These are phyloP conservation scores for Cancer borealis DNA, from an alignment of 2,888 invertebrate species.

Conservation along the genomic window DNA sequence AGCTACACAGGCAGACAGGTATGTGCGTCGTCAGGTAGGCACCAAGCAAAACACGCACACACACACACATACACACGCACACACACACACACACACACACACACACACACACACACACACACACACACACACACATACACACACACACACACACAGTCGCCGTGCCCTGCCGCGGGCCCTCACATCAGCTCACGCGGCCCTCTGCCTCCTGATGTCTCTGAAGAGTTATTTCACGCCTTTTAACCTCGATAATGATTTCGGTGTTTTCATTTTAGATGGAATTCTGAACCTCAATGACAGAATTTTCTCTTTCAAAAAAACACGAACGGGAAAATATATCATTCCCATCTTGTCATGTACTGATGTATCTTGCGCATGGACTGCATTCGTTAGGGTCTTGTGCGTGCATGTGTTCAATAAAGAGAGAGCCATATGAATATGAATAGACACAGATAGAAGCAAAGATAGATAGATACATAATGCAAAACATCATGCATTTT, in stretches of 20 bases:
- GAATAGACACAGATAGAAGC: too few species aligned
- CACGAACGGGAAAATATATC: background rate
- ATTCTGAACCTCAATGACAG: constrained; percentile 29
- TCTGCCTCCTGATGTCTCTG: constrained; percentile 5
- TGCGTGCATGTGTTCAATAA: too few species aligned
- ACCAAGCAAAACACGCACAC: too few species aligned
- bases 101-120: background rate
- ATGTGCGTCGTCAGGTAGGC: too few species aligned
- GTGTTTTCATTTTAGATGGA: constrained; percentile 24
- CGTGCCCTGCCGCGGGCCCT: background rate
- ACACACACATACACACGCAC: background rate
- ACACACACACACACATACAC: background rate
- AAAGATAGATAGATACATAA: too few species aligned
- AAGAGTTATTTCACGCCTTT: constrained; percentile 40
- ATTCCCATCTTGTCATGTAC: background rate
- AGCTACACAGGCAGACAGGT: background rate
- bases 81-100: background rate
- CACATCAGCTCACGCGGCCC: background rate
- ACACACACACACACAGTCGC: background rate
- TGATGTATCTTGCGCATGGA: too few species aligned
- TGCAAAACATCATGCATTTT: too few species aligned
- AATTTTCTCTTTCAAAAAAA: background rate
- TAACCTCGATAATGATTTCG: constrained; percentile 37
- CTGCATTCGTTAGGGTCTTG: too few species aligned
- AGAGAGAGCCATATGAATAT: too few species aligned